phyloP scores from a whole-genome alignment of 2,113 vertebrate genomes.

The Trogon melanurus region DNA sequence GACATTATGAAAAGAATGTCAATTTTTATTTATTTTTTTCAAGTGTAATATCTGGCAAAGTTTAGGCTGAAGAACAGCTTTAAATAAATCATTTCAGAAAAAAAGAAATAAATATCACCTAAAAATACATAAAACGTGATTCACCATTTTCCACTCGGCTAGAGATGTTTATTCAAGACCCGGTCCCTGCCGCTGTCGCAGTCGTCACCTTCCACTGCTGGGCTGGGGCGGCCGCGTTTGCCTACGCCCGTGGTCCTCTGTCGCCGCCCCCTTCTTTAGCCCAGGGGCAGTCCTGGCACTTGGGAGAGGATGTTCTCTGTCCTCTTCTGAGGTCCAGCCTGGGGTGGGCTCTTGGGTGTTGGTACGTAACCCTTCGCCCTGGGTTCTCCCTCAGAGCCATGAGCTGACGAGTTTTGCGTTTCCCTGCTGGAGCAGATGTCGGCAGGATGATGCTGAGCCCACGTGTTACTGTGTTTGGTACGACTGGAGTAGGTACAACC shows the following conservation, averaged over 20 bases:
- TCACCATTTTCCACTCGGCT: neutral
- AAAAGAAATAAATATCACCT: neutral
- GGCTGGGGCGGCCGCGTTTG: too few species aligned
- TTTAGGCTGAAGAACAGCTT: neutral
- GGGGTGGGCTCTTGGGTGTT: neutral
- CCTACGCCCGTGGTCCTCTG: accelerated
- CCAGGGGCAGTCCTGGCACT: neutral
- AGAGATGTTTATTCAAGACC: neutral
- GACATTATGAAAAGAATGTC: neutral
- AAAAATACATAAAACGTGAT: neutral
- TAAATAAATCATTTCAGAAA: neutral
- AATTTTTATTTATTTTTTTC: neutral
- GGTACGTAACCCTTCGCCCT: neutral
- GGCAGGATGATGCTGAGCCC: neutral
- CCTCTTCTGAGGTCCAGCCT: neutral
- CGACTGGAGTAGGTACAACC: neutral
- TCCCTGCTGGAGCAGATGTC: neutral
- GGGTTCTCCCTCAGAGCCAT: neutral
- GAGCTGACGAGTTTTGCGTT: neutral
- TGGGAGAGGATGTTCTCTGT: neutral
- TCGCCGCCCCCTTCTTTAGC: neutral
- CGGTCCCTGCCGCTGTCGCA: neutral
- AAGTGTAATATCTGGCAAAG: neutral
- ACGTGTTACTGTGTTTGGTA: neutral
- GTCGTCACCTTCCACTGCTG: neutral